A percentile compares a stretch with the other conserved stretches of the same genome.
Conservation (phyloP, 2,113 vertebrate species). For the Isichthys henryi region DNA sequence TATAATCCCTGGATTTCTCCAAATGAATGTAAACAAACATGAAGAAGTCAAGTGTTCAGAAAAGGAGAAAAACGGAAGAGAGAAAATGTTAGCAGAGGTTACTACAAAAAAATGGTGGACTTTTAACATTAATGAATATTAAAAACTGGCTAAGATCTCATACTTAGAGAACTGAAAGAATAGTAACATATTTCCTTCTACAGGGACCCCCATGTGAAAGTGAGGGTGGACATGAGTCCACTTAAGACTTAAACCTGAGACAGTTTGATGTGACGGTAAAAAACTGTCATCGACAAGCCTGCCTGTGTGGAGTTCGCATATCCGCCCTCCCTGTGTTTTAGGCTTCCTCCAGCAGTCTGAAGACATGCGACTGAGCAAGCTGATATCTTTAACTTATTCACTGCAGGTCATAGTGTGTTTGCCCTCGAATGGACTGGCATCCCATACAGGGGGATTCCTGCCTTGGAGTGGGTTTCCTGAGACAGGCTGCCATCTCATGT, state of each 20-base stretch:
- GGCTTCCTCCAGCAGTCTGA: too few species aligned
- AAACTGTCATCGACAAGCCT: background rate
- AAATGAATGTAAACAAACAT: background rate
- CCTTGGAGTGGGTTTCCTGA: background rate
- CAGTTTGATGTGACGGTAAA: background rate
- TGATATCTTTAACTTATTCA: too few species aligned
- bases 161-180: too few species aligned
- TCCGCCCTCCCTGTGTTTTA: too few species aligned
- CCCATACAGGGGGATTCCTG: background rate
- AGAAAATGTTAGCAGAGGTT: background rate
- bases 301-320: too few species aligned
- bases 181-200: too few species aligned
- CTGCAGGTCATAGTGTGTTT: too few species aligned
- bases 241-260: background rate
- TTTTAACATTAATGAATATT: too few species aligned
- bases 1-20: background rate
- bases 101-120: background rate
- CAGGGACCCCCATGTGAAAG: too few species aligned
- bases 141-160: too few species aligned
- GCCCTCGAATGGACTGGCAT: background rate
- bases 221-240: background rate
- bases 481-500: background rate
- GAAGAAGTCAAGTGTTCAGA: background rate
- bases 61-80: background rate
- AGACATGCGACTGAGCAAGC: too few species aligned